Conservation (phyloP, 1,140 invertebrate genomes). For the Carposina sasakii region DNA sequence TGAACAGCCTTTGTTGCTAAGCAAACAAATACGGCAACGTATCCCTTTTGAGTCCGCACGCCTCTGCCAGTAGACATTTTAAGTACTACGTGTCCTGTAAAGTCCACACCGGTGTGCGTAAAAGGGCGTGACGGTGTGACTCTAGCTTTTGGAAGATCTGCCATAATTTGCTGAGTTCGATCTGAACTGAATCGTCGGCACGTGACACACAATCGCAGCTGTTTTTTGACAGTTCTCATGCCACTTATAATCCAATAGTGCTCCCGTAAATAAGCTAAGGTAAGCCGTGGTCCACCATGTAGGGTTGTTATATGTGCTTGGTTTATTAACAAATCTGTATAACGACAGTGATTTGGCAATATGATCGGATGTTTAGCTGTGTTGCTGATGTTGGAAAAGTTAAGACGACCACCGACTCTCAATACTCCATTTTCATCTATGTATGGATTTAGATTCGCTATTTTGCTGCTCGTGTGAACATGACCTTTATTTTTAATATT, state of each 20-base stretch:
- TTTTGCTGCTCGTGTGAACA: no score
- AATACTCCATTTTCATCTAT: no score
- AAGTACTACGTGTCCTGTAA: conserved; percentile 35
- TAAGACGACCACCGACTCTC: no score
- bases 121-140: conserved; percentile 30
- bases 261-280: not conserved
- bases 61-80: conserved; percentile 17
- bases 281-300: no score
- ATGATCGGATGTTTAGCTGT: no score
- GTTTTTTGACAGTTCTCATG: not conserved
- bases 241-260: not conserved
- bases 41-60: conserved; percentile 10
- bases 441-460: no score
- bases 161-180: conserved; percentile 33
- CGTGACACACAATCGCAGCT: not conserved
- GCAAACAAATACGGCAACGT: conserved; percentile 34
- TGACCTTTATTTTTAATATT: no score
- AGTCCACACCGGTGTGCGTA: conserved; percentile 35
- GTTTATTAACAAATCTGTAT: no score
- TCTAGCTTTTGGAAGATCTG: conserved; percentile 34
- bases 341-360: no score
- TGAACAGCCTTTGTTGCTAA: conserved; percentile 33
- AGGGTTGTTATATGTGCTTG: no score
- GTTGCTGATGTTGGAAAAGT: no score
- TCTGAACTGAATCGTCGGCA: not conserved